A percentile compares a stretch with the other conserved stretches of the same genome.
phyloP scores from a whole-genome alignment of 2,888 invertebrate genomes.

The Lochmaea capreae region DNA sequence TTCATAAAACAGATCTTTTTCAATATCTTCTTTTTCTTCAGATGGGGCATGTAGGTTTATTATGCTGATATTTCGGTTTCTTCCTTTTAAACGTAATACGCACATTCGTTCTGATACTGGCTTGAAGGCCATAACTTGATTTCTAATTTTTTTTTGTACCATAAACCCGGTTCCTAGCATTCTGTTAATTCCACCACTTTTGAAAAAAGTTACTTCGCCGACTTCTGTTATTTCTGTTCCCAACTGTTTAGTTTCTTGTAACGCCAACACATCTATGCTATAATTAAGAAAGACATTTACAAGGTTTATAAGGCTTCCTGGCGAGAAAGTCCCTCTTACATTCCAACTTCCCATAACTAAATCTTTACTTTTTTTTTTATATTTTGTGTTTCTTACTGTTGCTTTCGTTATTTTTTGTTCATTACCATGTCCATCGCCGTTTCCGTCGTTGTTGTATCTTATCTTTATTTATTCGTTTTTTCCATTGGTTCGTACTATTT shows the following conservation, averaged over 20 bases:
- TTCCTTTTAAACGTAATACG: constrained; percentile 5
- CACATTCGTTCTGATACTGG: constrained; percentile 14
- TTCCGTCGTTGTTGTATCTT: too few species aligned
- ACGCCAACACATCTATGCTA: neutral
- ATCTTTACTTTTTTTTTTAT: constrained; percentile 1
- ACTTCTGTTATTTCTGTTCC: neutral
- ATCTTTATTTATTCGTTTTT: too few species aligned
- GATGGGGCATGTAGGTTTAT: constrained; percentile 6
- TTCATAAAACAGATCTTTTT: constrained; percentile 9
- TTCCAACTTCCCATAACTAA: constrained; percentile 7
- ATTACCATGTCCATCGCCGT: too few species aligned
- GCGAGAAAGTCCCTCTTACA: neutral
- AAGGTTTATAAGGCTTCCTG: neutral
- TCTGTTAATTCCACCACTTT: constrained; percentile 10
- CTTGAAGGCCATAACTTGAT: constrained; percentile 2
- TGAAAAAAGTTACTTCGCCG: neutral
- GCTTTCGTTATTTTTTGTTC: too few species aligned
- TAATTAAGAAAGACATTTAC: neutral
- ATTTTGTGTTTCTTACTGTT: neutral
- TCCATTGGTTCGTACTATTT: too few species aligned
- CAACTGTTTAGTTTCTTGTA: constrained; percentile 8
- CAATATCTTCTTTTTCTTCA: constrained; percentile 6
- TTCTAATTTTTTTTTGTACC: neutral
- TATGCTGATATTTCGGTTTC: constrained; percentile 1
- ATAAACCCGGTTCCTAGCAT: constrained; percentile 12